Base-by-base conservation (phyloP, 2,888 invertebrate species). In the Anaspis maculata region DNA sequence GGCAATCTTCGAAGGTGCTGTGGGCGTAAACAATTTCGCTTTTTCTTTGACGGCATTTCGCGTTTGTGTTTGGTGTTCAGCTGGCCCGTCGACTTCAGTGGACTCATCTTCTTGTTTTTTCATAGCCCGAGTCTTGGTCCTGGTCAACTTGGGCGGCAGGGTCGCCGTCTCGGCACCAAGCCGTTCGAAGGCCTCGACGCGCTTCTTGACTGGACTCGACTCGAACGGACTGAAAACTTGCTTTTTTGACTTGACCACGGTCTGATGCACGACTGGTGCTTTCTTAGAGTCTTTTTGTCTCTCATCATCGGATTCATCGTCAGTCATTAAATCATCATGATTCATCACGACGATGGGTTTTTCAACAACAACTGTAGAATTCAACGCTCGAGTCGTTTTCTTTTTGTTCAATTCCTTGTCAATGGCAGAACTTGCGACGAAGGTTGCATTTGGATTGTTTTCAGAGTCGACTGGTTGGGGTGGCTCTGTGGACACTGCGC, bases 161-260 rank as follows among this genome's bases (percentile, higher is more conserved):
- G 56, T 51, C 2, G 49, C 32, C 1, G 50, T 33, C 32, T 38
- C 32, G 1, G 40, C 40, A 1, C 48, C 39, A 2, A 62, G 45
- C 37, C 67, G 66, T 45, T 77, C 77, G 42, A 76, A 77, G 1
- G 76, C 77, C 44, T 74, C 71, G 0, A 77, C 75, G 22, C 73
- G 70, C 48, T 73, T 72, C 51, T 74, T 76, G 3, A 76, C 71
- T 1, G 76, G 70, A 43, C 75, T 76, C 38, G 72, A 71, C 3
- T 69, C 65, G 37, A 70, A 74, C 2, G 76, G 76, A 61, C 74
- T 76, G 41, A 66, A 71, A 10, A 68, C 48, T 12, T 61, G 59
- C 47, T 70, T 46, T n/a, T n/a, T n/a, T n/a, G n/a, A n/a, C n/a
- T n/a, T n/a, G n/a, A 43, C 65, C 44, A 10, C 41, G 35, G 26